Evolutionary conservation across 2,888 invertebrate species (phyloP), one percentile per base, ranked within the genome.

Genomic region (Prostheceraeus crozeri): DNA sequence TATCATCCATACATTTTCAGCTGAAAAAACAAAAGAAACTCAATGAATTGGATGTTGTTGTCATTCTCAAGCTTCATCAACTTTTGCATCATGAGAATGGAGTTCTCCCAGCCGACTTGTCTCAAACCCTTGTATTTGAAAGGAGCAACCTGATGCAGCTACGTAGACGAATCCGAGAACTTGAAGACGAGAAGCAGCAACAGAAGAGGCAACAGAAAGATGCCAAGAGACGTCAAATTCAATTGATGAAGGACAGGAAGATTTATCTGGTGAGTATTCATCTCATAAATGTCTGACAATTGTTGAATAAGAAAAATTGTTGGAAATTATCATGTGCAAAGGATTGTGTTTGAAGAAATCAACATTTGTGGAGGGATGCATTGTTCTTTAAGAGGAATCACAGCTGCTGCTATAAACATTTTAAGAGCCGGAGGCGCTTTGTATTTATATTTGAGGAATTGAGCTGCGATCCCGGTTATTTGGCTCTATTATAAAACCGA

Each of bases 41-140:
- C 70, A 89, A 89, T 69, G 83, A 86, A 59, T 82, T 89, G 1
- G 82, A 84, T 54, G 80, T 83, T 60, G 81, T 84, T 1, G 81
- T 85, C 0, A 76, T 86, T 4, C 69, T 87, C 21, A 82, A 82
- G 30, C 81, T 85, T 14, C 51, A 56, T 63, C 76, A 76, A 68
- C 73, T 76, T 33, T 74, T 74, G 64, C 67, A 72, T 67, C 68
- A 72, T 62, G 65, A 69, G 21, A 71, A 72, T 58, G 70, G 69
- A 1, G 59, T 63, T 25, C 66, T 76, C 52, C 72, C 75, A 8
- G 68, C 70, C 62, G 75, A 76, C 62, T 67, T 76, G 31, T 64
- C 67, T 4, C 66, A 68, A 30, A 69, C 70, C 2, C 67, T 76
- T 3, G 72, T 75, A 16, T 76, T 76, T 63, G 74, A 74, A 62